Evolutionary conservation across 2,888 invertebrate species (phyloP).

Genomic region (Clistopyga incitator): DNA sequence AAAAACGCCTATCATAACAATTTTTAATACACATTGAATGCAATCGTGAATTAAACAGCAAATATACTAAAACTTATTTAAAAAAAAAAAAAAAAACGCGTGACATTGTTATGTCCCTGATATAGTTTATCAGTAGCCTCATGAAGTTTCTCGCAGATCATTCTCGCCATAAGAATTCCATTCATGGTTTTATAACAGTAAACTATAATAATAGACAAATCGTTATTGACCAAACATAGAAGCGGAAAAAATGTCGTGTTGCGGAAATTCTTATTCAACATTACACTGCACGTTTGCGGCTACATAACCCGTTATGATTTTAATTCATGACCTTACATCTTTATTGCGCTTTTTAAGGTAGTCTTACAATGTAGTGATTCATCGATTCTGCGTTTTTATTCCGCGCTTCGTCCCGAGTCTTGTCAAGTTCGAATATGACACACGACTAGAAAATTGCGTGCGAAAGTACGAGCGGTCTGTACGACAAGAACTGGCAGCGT

Average conservation of each 20-base stretch:
- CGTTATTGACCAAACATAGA: conserved; percentile 28
- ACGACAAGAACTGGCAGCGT: background rate
- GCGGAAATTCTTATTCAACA: conserved; percentile 47
- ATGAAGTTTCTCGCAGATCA: background rate
- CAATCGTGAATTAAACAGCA: background rate
- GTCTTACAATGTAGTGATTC: conserved; percentile 32
- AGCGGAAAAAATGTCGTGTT: conserved; percentile 9
- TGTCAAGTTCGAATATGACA: conserved; percentile 43
- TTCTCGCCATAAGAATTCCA: background rate
- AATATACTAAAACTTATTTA: background rate
- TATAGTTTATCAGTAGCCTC: background rate
- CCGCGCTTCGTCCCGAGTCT: background rate
- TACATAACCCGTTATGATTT: conserved; percentile 40
- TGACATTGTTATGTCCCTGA: background rate
- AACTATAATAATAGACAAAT: conserved; percentile 17
- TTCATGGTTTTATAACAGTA: conserved; percentile 40
- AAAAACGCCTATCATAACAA: too few species aligned
- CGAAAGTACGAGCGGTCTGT: background rate
- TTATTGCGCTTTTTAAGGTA: background rate
- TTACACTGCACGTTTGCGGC: background rate
- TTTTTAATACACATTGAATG: too few species aligned
- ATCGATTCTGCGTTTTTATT: conserved; percentile 35
- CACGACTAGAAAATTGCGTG: conserved; percentile 1
- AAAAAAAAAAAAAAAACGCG: background rate
- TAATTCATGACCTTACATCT: conserved; percentile 27